Base-by-base conservation (phyloP, 2,113 vertebrate genomes). In the Delphinus delphis region DNA sequence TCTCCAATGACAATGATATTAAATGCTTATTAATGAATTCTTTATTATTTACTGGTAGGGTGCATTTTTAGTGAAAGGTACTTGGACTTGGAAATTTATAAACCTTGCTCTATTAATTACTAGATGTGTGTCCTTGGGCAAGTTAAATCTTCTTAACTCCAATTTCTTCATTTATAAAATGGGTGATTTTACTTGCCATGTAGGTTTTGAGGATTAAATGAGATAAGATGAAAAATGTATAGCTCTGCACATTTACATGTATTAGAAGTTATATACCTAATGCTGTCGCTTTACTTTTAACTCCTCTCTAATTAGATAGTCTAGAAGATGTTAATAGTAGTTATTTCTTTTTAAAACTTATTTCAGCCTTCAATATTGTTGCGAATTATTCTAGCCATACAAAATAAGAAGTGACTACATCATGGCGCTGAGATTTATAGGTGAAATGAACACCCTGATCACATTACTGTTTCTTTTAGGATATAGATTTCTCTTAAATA, bases 81-180 rank as follows among this genome's bases (percentile, higher is more conserved):
- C 38, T 88, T 68, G 47, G 31, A 58, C 28, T 97, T 88, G 79
- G 86, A 95, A 93, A 90, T 93, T 82, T 90, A 58, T 50, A 86
- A 90, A 68, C 11, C 74, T 84, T 85, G 7, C 25, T 90, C 33
- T 74, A 25, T 63, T 73, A n/a, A 93, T 58, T 63, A 58, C 4
- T 28, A 92, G 21, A 8, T 85, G 3, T 70, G 10, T 76, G 33
- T 2, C 10, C 23, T 74, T 28, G 28, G 65, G 82, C 33, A 90
- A 90, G 25, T 91, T 94, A 91, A 83, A 74, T 14, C 67, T 84
- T 63, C 50, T 63, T 71, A 90, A 81, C 41, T 96, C 23, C 33
- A 36, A 62, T 67, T 90, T 68, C 26, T n/a, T 86, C 31, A 41
- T 71, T 79, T 88, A 84, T 68, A 80, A 90, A 95, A 68, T 93